Evolutionary conservation across 2,797 vertebrate species (phyloP).

Genomic region (Petrocephalus schoutedeni): DNA sequence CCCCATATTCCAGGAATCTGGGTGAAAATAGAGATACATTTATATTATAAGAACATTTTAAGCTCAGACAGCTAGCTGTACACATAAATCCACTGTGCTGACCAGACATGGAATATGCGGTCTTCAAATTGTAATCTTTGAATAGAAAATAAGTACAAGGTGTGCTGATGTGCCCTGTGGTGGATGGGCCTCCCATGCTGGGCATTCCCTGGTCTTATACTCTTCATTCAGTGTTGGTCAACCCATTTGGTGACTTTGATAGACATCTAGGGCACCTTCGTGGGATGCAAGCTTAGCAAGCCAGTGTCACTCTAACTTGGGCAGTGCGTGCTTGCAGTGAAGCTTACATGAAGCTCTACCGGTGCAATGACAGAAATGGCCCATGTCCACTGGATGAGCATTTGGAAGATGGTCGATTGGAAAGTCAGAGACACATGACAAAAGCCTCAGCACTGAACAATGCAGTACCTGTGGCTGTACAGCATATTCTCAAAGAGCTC

Average conservation of each 20-base stretch:
- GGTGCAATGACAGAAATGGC: background rate
- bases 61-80: background rate
- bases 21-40: background rate
- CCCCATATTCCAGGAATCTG: constrained; percentile 88
- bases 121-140: background rate
- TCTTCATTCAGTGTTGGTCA: background rate
- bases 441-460: background rate
- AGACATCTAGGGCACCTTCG: background rate
- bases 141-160: background rate
- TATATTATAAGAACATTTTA: background rate
- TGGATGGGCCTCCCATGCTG: background rate
- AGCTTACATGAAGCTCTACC: background rate
- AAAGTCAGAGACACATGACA: background rate
- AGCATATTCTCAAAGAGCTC: constrained; percentile 87
- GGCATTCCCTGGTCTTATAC: background rate
- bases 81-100: background rate
- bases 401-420: background rate
- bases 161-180: background rate
- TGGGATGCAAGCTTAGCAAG: background rate
- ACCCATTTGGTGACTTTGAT: background rate
- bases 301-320: background rate
- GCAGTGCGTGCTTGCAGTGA: background rate
- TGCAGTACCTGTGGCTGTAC: constrained; percentile 73
- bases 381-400: background rate
- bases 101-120: background rate